Evolutionary conservation across 2,888 invertebrate species (phyloP).

Genomic region (Cancer borealis): DNA sequence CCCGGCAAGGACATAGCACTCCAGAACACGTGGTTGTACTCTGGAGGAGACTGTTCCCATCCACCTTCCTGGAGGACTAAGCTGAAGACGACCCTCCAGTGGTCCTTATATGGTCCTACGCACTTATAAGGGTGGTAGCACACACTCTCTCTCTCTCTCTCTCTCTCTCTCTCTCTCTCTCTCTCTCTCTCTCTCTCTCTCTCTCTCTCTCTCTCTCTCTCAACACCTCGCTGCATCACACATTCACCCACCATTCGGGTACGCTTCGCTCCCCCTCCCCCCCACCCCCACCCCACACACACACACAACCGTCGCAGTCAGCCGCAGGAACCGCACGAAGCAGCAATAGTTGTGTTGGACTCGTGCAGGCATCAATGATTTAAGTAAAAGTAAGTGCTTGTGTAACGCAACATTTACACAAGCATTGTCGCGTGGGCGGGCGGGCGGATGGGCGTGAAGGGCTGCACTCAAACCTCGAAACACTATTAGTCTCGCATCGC

Average conservation of each 20-base stretch:
- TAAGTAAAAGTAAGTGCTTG: background rate
- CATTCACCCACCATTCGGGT: background rate
- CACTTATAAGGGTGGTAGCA: too few relatives aligned
- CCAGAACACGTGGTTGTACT: too few relatives aligned
- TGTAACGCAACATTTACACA: background rate
- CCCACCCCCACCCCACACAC: too few relatives aligned
- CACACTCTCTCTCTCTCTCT: background rate
- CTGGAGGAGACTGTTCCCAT: too few relatives aligned
- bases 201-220: constrained; percentile 44
- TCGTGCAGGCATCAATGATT: background rate
- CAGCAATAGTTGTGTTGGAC: background rate
- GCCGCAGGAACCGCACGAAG: constrained; percentile 18
- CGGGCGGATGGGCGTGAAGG: background rate
- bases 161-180: background rate
- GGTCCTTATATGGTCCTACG: too few relatives aligned
- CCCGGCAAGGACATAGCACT: too few relatives aligned
- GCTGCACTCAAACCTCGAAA: background rate
- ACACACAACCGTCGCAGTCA: too few relatives aligned
- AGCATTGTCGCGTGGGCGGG: background rate
- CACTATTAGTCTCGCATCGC: background rate
- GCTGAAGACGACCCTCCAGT: too few relatives aligned
- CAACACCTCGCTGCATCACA: background rate
- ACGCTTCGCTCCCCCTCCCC: background rate
- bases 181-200: background rate
- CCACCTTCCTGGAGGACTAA: too few relatives aligned